Conservation (phyloP, 2,113 vertebrate species). For the Nymphicus hollandicus region DNA sequence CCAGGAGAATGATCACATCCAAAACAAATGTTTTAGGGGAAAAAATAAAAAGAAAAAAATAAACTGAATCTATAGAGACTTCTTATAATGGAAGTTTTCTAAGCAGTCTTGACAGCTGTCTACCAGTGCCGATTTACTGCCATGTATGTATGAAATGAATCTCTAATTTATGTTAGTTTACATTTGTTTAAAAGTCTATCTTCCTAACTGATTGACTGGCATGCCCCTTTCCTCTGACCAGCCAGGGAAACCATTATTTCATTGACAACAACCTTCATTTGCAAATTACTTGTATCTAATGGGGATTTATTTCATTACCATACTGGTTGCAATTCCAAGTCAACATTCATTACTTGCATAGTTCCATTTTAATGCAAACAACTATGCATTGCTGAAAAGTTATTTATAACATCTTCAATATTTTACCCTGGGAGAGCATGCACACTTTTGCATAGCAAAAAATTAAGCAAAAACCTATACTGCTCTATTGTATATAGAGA, state of each 20-base stretch:
- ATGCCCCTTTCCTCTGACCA: not conserved
- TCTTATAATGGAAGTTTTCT: not conserved
- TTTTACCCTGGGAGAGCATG: not conserved
- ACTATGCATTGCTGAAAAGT: not conserved
- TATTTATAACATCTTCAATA: constrained; percentile 14
- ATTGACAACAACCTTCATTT: constrained; percentile 34
- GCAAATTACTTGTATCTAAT: constrained; percentile 30
- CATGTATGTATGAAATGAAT: not conserved
- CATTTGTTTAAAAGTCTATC: not conserved
- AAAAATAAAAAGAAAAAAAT: not conserved
- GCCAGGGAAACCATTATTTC: constrained; percentile 26
- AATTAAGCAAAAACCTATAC: not conserved
- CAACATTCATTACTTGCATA: not conserved
- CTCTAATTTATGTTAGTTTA: not conserved
- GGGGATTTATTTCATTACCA: constrained; percentile 25
- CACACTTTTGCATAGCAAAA: not conserved
- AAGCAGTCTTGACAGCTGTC: not conserved
- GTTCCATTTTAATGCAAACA: constrained; percentile 15
- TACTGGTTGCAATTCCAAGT: not conserved
- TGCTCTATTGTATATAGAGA: not conserved
- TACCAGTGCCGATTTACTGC: not conserved
- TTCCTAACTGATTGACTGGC: not conserved
- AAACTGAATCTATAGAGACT: not conserved
- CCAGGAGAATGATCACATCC: not conserved
- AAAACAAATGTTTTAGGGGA: not conserved